Conservation (phyloP, 37 sponge, comb jelly and placozoan species). For the Theonella swinhoei region DNA sequence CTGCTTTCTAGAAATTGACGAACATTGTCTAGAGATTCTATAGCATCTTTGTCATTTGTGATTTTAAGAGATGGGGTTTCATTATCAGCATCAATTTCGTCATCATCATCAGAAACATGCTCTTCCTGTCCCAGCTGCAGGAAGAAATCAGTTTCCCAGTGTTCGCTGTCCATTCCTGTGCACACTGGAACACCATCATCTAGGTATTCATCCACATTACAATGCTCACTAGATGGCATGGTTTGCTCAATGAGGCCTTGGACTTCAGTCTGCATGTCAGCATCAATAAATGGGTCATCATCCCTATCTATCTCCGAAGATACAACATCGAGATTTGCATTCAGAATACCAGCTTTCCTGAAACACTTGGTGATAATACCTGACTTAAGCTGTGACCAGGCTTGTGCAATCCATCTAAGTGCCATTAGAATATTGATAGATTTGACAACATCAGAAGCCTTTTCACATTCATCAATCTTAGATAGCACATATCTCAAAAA, state of each 20-base stretch:
- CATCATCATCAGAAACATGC: too few relatives aligned
- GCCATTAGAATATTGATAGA: slow-evolving; percentile 35
- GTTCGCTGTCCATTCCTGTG: slow-evolving; percentile 25
- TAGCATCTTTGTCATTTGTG: background rate
- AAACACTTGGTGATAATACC: slow-evolving; percentile 60
- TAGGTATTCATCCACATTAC: slow-evolving; percentile 34
- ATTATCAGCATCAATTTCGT: too few relatives aligned
- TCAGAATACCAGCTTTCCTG: slow-evolving; percentile 45
- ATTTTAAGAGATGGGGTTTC: background rate
- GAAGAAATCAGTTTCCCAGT: slow-evolving; percentile 35
- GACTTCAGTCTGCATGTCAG: background rate
- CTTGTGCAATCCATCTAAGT: slow-evolving; percentile 63
- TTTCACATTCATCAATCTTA: background rate
- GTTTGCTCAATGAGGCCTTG: background rate
- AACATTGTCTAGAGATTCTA: background rate
- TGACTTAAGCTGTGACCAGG: slow-evolving; percentile 40
- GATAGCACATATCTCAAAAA: slow-evolving; percentile 37
- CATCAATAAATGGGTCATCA: background rate
- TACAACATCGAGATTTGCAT: background rate
- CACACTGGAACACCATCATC: slow-evolving; percentile 41
- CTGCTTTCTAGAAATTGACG: background rate
- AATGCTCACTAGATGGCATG: slow-evolving; percentile 12
- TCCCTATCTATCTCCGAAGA: background rate
- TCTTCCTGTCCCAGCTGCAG: background rate
- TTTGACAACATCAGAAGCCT: slow-evolving; percentile 51